phyloP scores from a whole-genome alignment of 2,113 vertebrate genomes.

The Furnarius figulus region DNA sequence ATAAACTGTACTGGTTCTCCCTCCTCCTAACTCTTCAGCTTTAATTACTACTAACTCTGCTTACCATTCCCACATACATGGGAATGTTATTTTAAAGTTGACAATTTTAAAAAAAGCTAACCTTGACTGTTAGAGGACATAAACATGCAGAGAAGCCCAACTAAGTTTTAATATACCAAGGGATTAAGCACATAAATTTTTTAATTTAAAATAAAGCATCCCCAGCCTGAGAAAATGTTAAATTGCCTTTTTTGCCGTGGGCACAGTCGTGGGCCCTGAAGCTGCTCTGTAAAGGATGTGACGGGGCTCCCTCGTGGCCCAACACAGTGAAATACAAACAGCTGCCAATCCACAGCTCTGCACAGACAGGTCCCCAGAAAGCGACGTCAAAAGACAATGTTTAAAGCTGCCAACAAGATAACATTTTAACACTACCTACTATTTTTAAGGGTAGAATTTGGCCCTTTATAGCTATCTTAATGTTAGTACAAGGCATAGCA shows the following conservation, averaged over 20 bases:
- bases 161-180: not conserved
- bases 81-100: not conserved
- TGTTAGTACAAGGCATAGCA: not conserved
- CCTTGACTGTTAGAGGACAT: constrained; percentile 26
- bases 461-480: not conserved
- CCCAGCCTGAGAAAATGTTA: not conserved
- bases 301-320: not conserved
- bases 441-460: not conserved
- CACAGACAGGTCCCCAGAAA: not conserved
- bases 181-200: constrained; percentile 52
- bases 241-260: constrained; percentile 57
- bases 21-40: not conserved
- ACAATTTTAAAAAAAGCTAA: not conserved
- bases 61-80: not conserved
- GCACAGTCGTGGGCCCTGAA: not conserved
- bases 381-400: not conserved
- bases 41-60: not conserved
- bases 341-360: not conserved
- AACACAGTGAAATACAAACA: not conserved
- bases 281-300: constrained; percentile 17
- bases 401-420: not conserved
- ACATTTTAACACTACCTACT: not conserved
- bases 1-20: not conserved
- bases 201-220: constrained; percentile 33
- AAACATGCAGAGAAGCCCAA: not conserved